phyloP scores from a whole-genome alignment of 2,113 vertebrate species.

The Ursus arctos region DNA sequence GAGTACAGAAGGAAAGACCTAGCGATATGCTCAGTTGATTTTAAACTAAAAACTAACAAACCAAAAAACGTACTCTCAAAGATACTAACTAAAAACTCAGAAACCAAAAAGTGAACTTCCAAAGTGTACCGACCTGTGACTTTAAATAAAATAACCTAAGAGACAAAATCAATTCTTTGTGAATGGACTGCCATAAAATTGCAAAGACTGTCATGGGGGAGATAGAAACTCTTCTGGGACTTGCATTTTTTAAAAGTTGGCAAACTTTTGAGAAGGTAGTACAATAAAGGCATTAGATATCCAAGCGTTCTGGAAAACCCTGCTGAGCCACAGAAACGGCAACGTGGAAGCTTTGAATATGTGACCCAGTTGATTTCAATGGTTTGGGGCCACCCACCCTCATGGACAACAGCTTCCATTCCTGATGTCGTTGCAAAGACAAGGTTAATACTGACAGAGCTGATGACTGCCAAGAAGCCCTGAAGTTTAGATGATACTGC shows the following conservation, averaged over 20 bases:
- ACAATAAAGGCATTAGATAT: neutral
- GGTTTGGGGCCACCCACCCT: neutral
- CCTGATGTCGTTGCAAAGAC: neutral
- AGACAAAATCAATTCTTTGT: neutral
- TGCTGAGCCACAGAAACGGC: neutral
- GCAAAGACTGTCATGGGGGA: neutral
- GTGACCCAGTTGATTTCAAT: neutral
- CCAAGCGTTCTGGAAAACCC: neutral
- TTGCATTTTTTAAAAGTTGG: neutral
- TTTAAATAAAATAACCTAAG: neutral
- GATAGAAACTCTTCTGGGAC: neutral
- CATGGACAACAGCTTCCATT: neutral
- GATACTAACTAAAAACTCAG: neutral
- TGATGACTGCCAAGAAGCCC: neutral
- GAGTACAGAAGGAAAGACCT: neutral
- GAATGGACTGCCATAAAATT: neutral
- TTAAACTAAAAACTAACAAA: slow-evolving; percentile 6
- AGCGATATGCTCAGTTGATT: neutral
- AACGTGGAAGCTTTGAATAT: neutral
- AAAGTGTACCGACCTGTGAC: neutral
- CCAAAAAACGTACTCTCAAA: neutral
- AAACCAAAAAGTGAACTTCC: neutral
- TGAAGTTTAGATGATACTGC: neutral
- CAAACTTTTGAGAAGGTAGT: neutral
- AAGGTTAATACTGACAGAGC: neutral